A percentile compares a stretch with the other conserved stretches of the same genome.
These are phyloP conservation scores for Caenorhabditis virilis DNA, from an alignment of 2,888 invertebrate species.

Conservation along the genomic window DNA sequence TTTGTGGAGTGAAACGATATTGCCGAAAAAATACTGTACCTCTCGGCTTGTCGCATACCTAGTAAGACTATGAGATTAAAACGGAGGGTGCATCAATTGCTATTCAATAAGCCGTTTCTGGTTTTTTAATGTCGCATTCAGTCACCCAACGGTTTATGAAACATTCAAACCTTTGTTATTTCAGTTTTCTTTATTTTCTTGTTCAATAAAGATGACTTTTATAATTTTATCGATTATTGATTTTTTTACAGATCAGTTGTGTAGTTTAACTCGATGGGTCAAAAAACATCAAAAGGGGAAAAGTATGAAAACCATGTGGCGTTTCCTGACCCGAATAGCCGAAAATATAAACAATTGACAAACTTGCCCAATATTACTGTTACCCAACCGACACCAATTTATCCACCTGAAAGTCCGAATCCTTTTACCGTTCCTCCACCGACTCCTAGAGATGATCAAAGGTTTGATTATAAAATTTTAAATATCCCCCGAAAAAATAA, in stretches of 20 bases:
- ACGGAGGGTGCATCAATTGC: too few relatives aligned
- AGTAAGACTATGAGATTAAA: too few relatives aligned
- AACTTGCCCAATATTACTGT: constrained; percentile 34
- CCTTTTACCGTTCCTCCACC: constrained; percentile 44
- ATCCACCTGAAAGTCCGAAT: constrained; percentile 38
- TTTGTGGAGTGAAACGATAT: too few relatives aligned
- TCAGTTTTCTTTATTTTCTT: constrained; percentile 6
- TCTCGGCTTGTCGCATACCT: too few relatives aligned
- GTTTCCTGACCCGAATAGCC: constrained; percentile 22
- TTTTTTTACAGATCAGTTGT: too few relatives aligned
- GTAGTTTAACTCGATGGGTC: constrained; percentile 29
- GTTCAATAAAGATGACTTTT: too few relatives aligned
- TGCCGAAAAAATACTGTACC: too few relatives aligned
- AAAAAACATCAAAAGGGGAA: constrained; percentile 42
- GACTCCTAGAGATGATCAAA: constrained; percentile 32
- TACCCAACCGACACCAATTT: constrained; percentile 37
- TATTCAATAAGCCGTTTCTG: constrained; percentile 13
- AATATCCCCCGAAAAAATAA: too few relatives aligned
- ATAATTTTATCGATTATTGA: too few relatives aligned
- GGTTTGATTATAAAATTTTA: constrained; percentile 8
- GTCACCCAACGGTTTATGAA: background rate
- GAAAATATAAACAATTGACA: too few relatives aligned
- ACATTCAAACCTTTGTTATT: background rate
- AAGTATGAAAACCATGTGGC: constrained; percentile 42
- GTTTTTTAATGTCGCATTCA: constrained; percentile 6